Evolutionary conservation across 2,113 vertebrate species (phyloP).

Genomic region (Corvus hawaiiensis): DNA sequence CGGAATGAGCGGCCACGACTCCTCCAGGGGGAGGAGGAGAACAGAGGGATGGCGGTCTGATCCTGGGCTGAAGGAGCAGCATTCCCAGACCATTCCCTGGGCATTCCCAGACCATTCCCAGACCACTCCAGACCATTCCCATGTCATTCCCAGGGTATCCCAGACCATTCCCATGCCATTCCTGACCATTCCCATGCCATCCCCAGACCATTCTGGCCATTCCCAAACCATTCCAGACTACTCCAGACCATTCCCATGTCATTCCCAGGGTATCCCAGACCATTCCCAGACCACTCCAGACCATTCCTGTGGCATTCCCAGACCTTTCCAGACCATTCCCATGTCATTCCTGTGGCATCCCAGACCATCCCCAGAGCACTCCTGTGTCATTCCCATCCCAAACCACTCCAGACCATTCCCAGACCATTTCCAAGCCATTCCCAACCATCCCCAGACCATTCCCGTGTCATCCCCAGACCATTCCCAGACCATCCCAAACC

Average conservation of each 20-base stretch:
- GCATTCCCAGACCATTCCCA: not conserved
- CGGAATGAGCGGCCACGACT: accelerated
- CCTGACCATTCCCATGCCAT: not conserved
- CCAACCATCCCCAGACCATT: not conserved
- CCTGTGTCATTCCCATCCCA: too few species aligned
- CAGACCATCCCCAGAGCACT: not conserved
- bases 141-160: too few species aligned
- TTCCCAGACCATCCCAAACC: not conserved
- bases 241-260: too few species aligned
- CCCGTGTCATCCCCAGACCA: not conserved
- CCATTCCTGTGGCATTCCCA: too few species aligned
- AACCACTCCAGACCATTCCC: too few species aligned
- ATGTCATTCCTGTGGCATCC: too few species aligned
- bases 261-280: not conserved
- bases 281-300: not conserved
- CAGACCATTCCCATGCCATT: too few species aligned
- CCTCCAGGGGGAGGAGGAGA: not conserved
- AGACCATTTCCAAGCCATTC: not conserved
- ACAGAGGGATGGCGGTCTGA: not conserved
- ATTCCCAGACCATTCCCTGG: not conserved
- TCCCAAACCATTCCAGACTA: too few species aligned
- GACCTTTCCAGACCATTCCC: not conserved
- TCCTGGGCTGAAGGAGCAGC: not conserved
- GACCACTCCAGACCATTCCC: too few species aligned
- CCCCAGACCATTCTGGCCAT: too few species aligned